Percentiles rank a stretch among this genome's conserved stretches.
Evolutionary conservation across 1,140 invertebrate species (phyloP).

Genomic region (Eriocheir sinensis): DNA sequence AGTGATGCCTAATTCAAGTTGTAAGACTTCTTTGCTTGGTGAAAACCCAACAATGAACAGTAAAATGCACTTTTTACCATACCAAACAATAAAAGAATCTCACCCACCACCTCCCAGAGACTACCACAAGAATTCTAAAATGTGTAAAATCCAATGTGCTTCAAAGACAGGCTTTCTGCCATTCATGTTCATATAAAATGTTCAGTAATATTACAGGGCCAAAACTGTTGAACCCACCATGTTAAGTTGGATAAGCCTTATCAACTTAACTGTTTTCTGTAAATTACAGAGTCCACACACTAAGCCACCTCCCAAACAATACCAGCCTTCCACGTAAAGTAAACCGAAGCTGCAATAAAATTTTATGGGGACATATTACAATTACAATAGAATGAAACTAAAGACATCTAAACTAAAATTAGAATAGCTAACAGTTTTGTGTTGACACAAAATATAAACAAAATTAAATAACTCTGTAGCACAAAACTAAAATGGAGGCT

Average conservation of each 20-base stretch:
- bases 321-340: not conserved
- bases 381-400: not conserved
- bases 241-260: not conserved
- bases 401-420: slow-evolving; percentile 43
- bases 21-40: not conserved
- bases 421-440: slow-evolving; percentile 51
- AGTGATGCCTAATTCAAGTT: not conserved
- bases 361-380: not conserved
- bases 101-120: not conserved
- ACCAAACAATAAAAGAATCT: not conserved
- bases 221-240: not conserved
- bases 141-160: slow-evolving; percentile 8
- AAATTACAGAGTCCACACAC: not conserved
- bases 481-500: slow-evolving; percentile 52
- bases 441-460: slow-evolving; percentile 54
- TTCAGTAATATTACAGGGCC: not conserved
- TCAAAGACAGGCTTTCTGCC: not conserved
- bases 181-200: not conserved
- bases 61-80: not conserved
- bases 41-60: not conserved
- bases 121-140: slow-evolving; percentile 2
- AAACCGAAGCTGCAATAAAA: slow-evolving; percentile 3
- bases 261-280: not conserved
- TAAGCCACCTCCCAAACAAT: not conserved
- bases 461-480: not conserved